Evolutionary conservation across 2,797 vertebrate genomes (phyloP).

Genomic region (Paratrypauchen microcephalus): DNA sequence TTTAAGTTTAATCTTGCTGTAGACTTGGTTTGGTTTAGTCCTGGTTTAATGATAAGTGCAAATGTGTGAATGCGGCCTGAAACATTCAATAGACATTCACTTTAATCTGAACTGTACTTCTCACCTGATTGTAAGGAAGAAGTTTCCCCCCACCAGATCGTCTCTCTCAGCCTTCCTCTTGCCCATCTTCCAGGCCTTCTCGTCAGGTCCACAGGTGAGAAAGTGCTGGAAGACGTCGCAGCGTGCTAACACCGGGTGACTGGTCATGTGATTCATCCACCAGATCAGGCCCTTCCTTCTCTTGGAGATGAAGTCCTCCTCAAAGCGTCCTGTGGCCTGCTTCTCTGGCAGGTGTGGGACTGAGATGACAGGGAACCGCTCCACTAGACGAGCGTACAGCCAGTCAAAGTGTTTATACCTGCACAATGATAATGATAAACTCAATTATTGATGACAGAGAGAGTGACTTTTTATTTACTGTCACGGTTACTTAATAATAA

Average conservation of each 20-base stretch:
- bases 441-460: neutral
- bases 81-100: too few species aligned
- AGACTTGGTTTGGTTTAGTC: neutral
- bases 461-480: neutral
- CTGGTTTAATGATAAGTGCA: too few species aligned
- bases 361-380: conserved; percentile 95
- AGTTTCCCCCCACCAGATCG: conserved; percentile 92
- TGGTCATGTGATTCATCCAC: conserved; percentile 99
- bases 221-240: conserved; percentile 97
- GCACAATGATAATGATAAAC: neutral
- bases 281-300: conserved; percentile 92
- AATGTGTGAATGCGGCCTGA: neutral
- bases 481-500: neutral
- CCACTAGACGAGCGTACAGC: conserved; percentile 90
- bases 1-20: neutral
- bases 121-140: conserved; percentile 92
- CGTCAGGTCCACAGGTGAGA: conserved; percentile 87
- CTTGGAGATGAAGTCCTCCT: conserved; percentile 97
- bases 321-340: conserved; percentile 95
- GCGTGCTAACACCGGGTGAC: conserved; percentile 90
- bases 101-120: neutral
- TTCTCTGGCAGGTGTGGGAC: conserved; percentile 96
- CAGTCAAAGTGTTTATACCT: conserved; percentile 98
- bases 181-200: conserved; percentile 95
- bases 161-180: conserved; percentile 95